Evolutionary conservation across 2,888 invertebrate genomes (phyloP).

Genomic region (Sericinus montela): DNA sequence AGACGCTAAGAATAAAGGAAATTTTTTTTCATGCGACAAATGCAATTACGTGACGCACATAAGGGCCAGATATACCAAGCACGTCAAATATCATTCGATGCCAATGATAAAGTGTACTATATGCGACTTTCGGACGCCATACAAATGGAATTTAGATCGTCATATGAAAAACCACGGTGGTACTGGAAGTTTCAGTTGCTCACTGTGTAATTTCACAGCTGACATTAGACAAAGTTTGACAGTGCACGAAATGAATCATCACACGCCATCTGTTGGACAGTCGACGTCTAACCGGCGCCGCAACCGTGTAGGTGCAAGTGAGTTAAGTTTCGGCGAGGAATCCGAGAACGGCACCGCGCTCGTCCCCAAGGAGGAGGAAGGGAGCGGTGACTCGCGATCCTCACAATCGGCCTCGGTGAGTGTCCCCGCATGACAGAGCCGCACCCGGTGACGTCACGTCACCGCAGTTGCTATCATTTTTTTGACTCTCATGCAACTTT

Average conservation of each 20-base stretch:
- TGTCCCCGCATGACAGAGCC: constrained; percentile 45
- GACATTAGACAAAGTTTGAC: constrained; percentile 95
- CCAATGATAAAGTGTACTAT: constrained; percentile 96
- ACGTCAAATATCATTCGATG: constrained; percentile 96
- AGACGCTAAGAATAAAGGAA: constrained; percentile 85
- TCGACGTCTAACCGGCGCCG: constrained; percentile 78
- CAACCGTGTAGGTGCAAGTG: constrained; percentile 87
- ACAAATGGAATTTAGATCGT: constrained; percentile 95
- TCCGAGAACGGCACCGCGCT: constrained; percentile 43
- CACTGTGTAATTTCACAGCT: constrained; percentile 93
- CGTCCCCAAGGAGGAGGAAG: constrained; percentile 68
- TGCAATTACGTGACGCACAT: constrained; percentile 96
- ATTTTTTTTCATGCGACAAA: constrained; percentile 91
- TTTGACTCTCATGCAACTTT: constrained; percentile 37
- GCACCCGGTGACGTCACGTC: constrained; percentile 65
- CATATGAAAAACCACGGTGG: constrained; percentile 96
- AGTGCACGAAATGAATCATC: constrained; percentile 95
- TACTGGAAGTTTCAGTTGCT: constrained; percentile 90
- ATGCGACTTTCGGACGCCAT: constrained; percentile 95
- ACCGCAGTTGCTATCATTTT: constrained; percentile 44
- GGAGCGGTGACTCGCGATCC: constrained; percentile 71
- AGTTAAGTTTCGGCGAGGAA: constrained; percentile 62
- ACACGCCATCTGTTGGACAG: constrained; percentile 88
- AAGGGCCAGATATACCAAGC: constrained; percentile 93
- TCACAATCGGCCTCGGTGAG: constrained; percentile 68